Evolutionary conservation across 2,888 invertebrate species (phyloP), one percentile per base, ranked within the genome.

Genomic region (Dicyrtomina minuta): DNA sequence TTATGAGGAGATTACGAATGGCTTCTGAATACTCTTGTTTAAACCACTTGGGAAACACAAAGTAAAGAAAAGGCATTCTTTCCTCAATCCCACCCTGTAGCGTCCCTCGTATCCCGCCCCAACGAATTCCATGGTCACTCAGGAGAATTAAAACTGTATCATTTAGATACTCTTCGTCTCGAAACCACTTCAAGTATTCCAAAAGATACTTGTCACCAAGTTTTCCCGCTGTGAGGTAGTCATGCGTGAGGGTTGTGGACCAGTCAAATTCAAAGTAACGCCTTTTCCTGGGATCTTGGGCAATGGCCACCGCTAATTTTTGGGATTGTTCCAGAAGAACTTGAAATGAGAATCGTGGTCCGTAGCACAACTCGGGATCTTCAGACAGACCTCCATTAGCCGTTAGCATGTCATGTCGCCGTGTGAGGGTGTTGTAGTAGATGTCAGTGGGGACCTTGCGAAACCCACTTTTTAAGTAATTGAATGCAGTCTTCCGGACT

Each of bases 61-160:
- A 82, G 77, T 89, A 88, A 41, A 92, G 84, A 73, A 93, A 87
- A 0, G 96, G 96, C 68, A 94, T 84, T 59, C 94, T 87, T 80
- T 93, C 95, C 81, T 96, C 96, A 80, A 95, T 85, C 80, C 82
- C 80, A 0, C 84, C 84, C 58, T 94, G 92, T 81, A 90, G 92
- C 0, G 94, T 94, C 76, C 86, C 84, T 17, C 94, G 85, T 76
- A 93, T 92, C 8, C 85, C 85, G 2, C 94, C 95, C 88, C 91
- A 94, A 72, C 95, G 84, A 69, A 93, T 88, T 0, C 96, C 96
- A 80, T 96, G 96, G 80, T 96, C 96, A 81, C 94, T 93, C 84
- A 93, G 84, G 56, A 86, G 81, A 12, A 92, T 80, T 64, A 93
- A 61, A 79, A 88, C 84, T 0, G 91, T 91, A 24, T 87, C 85